These are phyloP conservation scores for Platycercus adscitus DNA, from an alignment of 2,113 vertebrate species.

Conservation along the genomic window DNA sequence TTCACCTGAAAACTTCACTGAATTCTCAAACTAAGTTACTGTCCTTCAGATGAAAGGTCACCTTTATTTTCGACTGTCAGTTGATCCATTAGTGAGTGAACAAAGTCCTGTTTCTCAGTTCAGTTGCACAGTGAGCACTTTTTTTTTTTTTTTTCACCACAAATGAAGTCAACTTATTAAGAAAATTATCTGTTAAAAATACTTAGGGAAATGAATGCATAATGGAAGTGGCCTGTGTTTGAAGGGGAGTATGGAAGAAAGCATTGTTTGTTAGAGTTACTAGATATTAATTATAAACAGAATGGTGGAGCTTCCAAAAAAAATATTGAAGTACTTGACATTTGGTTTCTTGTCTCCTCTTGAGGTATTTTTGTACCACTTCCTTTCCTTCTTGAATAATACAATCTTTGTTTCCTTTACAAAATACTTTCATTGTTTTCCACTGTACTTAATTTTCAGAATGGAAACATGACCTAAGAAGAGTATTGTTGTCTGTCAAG, in stretches of 20 bases:
- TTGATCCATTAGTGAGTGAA: background rate
- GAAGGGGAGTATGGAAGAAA: background rate
- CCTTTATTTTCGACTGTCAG: background rate
- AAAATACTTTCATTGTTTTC: conserved; percentile 63
- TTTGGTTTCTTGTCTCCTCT: conserved; percentile 28
- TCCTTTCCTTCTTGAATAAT: conserved; percentile 43
- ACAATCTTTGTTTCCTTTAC: conserved; percentile 58
- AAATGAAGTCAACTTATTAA: background rate
- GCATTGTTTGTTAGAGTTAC: background rate
- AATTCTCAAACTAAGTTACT: background rate
- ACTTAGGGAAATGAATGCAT: background rate
- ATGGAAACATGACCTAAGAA: conserved; percentile 69
- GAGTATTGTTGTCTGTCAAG: conserved; percentile 69
- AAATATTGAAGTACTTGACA: background rate
- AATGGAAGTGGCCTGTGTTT: background rate
- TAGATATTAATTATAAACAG: background rate
- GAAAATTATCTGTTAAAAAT: background rate
- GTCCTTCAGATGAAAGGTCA: background rate
- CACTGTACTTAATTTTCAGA: conserved; percentile 45
- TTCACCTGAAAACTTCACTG: background rate
- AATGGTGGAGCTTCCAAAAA: background rate
- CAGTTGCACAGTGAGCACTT: background rate
- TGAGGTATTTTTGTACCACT: conserved; percentile 35
- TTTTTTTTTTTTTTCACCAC: too few species aligned
- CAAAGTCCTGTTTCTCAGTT: background rate